Percentiles rank a stretch among this genome's conserved stretches.
phyloP scores from a whole-genome alignment of 1,140 invertebrate species.

The Saccostrea cuccullata region DNA sequence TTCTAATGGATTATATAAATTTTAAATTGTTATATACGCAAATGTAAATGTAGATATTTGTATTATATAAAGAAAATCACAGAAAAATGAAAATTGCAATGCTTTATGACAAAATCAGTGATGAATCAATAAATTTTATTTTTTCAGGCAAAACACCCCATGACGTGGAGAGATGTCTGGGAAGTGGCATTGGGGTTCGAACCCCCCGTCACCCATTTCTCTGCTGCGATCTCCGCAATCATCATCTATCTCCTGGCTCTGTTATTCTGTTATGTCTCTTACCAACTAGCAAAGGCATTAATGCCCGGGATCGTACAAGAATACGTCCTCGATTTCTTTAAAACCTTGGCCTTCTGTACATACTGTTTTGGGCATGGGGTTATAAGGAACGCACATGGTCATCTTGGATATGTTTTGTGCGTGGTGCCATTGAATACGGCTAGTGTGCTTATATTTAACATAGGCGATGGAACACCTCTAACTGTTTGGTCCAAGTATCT shows the following conservation, averaged over 20 bases:
- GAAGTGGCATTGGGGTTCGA: slow-evolving; percentile 1
- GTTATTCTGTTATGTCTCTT: slow-evolving; percentile 11
- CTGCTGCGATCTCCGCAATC: slow-evolving; percentile 6
- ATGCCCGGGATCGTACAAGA: neutral
- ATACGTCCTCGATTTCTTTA: slow-evolving; percentile 43
- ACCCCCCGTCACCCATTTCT: slow-evolving; percentile 17
- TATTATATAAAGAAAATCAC: no score
- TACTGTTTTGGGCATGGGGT: slow-evolving; percentile 44
- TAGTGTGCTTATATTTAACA: slow-evolving; percentile 6
- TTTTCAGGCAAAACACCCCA: neutral
- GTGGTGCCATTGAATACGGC: slow-evolving; percentile 43
- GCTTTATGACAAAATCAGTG: no score
- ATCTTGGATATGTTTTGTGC: slow-evolving; percentile 38
- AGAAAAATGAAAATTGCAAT: no score
- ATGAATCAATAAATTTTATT: no score
- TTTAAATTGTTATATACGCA: no score
- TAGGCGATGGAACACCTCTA: slow-evolving; percentile 36
- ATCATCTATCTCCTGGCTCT: slow-evolving; percentile 19
- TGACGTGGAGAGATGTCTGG: slow-evolving; percentile 42
- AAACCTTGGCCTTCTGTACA: slow-evolving; percentile 44
- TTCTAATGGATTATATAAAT: no score
- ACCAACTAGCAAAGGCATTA: slow-evolving; percentile 16
- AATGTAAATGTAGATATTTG: no score
- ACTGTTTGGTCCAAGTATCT: slow-evolving; percentile 34
- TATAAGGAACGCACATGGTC: slow-evolving; percentile 24